A percentile compares a stretch with the other conserved stretches of the same genome.
Evolutionary conservation across 2,113 vertebrate species (phyloP).

Genomic region (Bombycilla garrulus): DNA sequence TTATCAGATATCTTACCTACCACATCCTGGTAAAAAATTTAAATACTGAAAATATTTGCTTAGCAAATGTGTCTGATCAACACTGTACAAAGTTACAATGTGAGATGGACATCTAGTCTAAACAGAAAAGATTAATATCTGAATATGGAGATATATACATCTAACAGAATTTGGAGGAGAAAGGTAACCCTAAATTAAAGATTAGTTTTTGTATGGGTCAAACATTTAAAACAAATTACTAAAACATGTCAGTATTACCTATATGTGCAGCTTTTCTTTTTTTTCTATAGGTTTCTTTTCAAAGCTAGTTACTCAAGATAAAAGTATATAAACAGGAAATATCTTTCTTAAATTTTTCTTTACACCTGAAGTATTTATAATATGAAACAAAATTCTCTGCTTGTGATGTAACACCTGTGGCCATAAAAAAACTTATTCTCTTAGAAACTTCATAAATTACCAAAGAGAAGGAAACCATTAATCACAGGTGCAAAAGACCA

Average conservation of each 20-base stretch:
- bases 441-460: slow-evolving; percentile 52
- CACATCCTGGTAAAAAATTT: not conserved
- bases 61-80: not conserved
- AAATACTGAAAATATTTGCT: not conserved
- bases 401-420: slow-evolving; percentile 65
- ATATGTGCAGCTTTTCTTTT: not conserved
- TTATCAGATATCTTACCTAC: not conserved
- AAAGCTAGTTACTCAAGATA: slow-evolving; percentile 56
- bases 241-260: slow-evolving; percentile 51
- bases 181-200: slow-evolving; percentile 50
- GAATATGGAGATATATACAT: not conserved
- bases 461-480: slow-evolving; percentile 52
- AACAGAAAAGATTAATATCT: slow-evolving; percentile 34
- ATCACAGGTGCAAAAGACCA: slow-evolving; percentile 47
- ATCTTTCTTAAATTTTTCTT: slow-evolving; percentile 59
- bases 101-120: slow-evolving; percentile 22
- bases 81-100: not conserved
- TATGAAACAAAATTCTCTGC: slow-evolving; percentile 26
- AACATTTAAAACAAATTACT: slow-evolving; percentile 50
- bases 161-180: slow-evolving; percentile 3
- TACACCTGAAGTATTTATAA: slow-evolving; percentile 69
- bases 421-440: slow-evolving; percentile 14
- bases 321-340: slow-evolving; percentile 65
- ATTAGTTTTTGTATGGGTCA: slow-evolving; percentile 53
- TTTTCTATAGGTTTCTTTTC: not conserved